These are phyloP conservation scores for Elgaria multicarinata DNA, from an alignment of 2,113 vertebrate species.

Conservation along the genomic window DNA sequence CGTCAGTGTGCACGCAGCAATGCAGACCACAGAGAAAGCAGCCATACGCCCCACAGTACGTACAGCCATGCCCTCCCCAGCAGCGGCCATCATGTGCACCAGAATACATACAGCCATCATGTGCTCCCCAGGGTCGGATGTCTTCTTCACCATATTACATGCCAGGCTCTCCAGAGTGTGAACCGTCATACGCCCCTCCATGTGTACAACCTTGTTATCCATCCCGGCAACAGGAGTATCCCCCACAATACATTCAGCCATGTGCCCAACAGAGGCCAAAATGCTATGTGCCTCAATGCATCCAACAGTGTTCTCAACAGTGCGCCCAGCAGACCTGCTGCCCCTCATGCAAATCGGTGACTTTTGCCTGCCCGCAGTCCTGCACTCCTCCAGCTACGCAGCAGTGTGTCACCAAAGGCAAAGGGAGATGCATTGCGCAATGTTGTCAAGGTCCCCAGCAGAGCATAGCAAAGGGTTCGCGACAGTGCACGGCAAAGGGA, in stretches of 20 bases:
- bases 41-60: neutral
- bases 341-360: neutral
- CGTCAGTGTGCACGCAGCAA: neutral
- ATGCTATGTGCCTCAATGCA: neutral
- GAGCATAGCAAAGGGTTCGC: neutral
- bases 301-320: neutral
- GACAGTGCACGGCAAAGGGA: neutral
- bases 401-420: neutral
- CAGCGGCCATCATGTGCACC: neutral
- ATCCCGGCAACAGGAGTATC: fast-evolving
- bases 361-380: neutral
- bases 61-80: neutral
- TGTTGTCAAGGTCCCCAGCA: neutral
- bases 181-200: too few relatives aligned
- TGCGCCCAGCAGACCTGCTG: neutral
- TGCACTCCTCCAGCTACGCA: too few relatives aligned
- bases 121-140: neutral
- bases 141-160: neutral
- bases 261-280: neutral
- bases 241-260: neutral
- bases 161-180: neutral
- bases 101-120: neutral
- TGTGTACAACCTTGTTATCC: neutral
- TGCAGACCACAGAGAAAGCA: neutral
- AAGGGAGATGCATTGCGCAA: neutral